Evolutionary conservation across 2,888 invertebrate genomes (phyloP).

Genomic region (Heliconius ethilla): DNA sequence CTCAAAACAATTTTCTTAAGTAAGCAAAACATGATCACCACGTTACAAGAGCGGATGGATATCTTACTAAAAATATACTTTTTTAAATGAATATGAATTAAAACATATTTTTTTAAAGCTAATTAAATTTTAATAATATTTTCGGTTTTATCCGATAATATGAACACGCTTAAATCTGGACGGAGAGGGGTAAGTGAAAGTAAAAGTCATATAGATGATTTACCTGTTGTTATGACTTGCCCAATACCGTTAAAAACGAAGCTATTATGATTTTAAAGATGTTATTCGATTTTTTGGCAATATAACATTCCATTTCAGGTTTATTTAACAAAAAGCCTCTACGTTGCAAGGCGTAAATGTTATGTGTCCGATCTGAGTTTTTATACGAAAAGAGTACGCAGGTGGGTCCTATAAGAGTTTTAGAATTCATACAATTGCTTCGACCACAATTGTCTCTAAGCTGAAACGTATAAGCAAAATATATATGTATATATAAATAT

Average conservation of each 20-base stretch:
- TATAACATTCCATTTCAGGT: constrained; percentile 23
- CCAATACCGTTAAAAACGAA: constrained; percentile 23
- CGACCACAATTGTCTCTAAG: constrained; percentile 51
- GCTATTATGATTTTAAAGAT: neutral
- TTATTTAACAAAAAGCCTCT: constrained; percentile 40
- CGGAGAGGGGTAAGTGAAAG: constrained; percentile 73
- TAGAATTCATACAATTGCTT: constrained; percentile 66
- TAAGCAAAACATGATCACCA: constrained; percentile 19
- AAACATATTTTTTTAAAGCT: constrained; percentile 53
- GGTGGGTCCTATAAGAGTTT: constrained; percentile 60
- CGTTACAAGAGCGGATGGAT: constrained; percentile 9
- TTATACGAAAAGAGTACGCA: constrained; percentile 40
- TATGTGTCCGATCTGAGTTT: constrained; percentile 51
- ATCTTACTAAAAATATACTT: constrained; percentile 20
- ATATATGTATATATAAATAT: constrained; percentile 47
- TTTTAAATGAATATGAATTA: constrained; percentile 25
- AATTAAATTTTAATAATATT: constrained; percentile 56
- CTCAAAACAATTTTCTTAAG: constrained; percentile 3
- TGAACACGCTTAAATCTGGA: constrained; percentile 78
- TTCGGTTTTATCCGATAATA: constrained; percentile 58
- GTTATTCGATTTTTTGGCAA: constrained; percentile 20
- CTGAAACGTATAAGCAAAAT: constrained; percentile 60
- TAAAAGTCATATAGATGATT: constrained; percentile 50
- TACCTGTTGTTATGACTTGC: neutral
- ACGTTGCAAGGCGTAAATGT: constrained; percentile 48